Evolutionary conservation across 2,113 vertebrate genomes (phyloP).

Genomic region (Athene cunicularia): DNA sequence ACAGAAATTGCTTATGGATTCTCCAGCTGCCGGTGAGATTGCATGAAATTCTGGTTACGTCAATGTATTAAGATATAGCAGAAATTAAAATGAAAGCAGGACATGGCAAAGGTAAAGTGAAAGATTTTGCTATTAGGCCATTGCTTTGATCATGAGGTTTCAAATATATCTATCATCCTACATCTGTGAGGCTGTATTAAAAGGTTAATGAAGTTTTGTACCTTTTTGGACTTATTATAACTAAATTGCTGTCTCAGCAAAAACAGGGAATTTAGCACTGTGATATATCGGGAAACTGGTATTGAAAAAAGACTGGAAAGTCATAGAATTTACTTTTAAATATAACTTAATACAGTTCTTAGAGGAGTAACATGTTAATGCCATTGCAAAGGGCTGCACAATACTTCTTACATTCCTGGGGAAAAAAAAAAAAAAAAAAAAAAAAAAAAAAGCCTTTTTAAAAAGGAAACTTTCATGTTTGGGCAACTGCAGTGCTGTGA

Average conservation of each 20-base stretch:
- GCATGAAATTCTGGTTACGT: slow-evolving; percentile 20
- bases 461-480: slow-evolving; percentile 2
- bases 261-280: slow-evolving; percentile 49
- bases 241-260: slow-evolving; percentile 72
- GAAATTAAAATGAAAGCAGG: slow-evolving; percentile 71
- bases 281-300: slow-evolving; percentile 42
- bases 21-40: slow-evolving; percentile 1
- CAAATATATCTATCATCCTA: slow-evolving; percentile 66
- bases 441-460: background rate
- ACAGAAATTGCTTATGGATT: slow-evolving; percentile 50
- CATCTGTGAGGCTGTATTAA: slow-evolving; percentile 75
- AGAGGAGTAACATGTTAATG: slow-evolving; percentile 31
- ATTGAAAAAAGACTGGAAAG: slow-evolving; percentile 10
- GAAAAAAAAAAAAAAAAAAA: too few species aligned
- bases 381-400: background rate
- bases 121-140: slow-evolving; percentile 71
- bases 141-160: slow-evolving; percentile 75
- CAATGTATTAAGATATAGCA: slow-evolving; percentile 55
- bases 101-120: slow-evolving; percentile 63
- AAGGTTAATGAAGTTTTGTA: slow-evolving; percentile 81
- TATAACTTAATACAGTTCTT: slow-evolving; percentile 46
- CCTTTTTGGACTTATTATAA: slow-evolving; percentile 68
- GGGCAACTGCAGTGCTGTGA: background rate
- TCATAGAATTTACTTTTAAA: slow-evolving; percentile 60
- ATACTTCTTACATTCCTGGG: background rate